Percentiles rank a stretch among this genome's conserved stretches.
phyloP scores from a whole-genome alignment of 1,140 invertebrate genomes.

The Chrysoperla carnea region DNA sequence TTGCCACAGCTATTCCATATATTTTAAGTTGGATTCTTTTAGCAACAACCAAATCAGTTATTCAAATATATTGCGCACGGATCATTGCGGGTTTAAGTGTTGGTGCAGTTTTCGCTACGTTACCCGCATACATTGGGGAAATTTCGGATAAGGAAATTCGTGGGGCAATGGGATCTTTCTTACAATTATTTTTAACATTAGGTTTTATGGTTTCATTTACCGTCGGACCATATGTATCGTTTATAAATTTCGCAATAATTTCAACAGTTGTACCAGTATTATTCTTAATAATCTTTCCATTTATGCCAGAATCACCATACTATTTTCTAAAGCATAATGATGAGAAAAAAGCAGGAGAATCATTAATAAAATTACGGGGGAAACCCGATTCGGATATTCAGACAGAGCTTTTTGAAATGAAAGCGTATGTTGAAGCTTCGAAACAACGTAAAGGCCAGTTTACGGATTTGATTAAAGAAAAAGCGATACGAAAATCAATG shows the following conservation, averaged over 20 bases:
- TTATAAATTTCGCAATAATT: slow-evolving; percentile 42
- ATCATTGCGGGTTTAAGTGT: slow-evolving; percentile 28
- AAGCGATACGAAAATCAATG: slow-evolving; percentile 40
- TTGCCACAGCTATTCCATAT: slow-evolving; percentile 34
- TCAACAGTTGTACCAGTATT: slow-evolving; percentile 38
- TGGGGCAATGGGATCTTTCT: slow-evolving; percentile 61
- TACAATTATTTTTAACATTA: slow-evolving; percentile 56
- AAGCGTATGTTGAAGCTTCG: slow-evolving; percentile 29
- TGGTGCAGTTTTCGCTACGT: slow-evolving; percentile 10
- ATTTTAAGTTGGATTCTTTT: slow-evolving; percentile 38
- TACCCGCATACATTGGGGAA: too few relatives aligned
- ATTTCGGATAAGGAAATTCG: slow-evolving; percentile 30
- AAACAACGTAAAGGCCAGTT: slow-evolving; percentile 29
- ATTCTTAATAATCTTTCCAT: slow-evolving; percentile 47
- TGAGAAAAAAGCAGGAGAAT: slow-evolving; percentile 35
- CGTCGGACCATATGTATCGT: slow-evolving; percentile 53
- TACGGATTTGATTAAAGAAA: slow-evolving; percentile 34
- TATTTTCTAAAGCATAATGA: slow-evolving; percentile 39
- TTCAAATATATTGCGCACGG: slow-evolving; percentile 26
- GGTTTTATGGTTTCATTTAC: slow-evolving; percentile 62
- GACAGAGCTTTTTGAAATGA: slow-evolving; percentile 34
- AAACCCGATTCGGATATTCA: slow-evolving; percentile 33
- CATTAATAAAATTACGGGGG: slow-evolving; percentile 47
- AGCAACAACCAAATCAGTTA: slow-evolving; percentile 20
- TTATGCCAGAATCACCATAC: slow-evolving; percentile 70